phyloP scores from a whole-genome alignment of 2,797 vertebrate genomes.

The Balearica regulorum region DNA sequence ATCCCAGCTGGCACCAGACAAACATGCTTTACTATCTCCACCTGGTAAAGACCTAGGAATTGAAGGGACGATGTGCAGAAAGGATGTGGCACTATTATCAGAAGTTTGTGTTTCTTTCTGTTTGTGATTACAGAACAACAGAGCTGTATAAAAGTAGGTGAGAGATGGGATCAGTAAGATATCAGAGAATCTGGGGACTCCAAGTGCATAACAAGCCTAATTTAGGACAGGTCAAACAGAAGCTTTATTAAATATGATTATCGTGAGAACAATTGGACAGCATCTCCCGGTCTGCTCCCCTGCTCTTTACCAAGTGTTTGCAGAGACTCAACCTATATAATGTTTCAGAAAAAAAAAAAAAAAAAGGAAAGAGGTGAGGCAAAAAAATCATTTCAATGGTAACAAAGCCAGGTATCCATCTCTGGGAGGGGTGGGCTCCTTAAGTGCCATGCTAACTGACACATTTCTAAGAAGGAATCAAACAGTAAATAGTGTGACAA shows the following conservation, averaged over 20 bases:
- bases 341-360: not conserved
- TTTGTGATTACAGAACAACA: not conserved
- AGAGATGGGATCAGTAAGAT: not conserved
- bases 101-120: not conserved
- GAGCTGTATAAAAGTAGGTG: not conserved
- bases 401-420: not conserved
- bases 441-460: not conserved
- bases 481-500: not conserved
- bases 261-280: not conserved
- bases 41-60: not conserved
- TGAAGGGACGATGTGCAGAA: not conserved
- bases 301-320: not conserved
- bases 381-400: not conserved
- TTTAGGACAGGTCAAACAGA: not conserved
- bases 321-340: not conserved
- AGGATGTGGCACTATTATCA: not conserved
- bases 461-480: not conserved
- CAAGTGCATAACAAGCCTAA: not conserved
- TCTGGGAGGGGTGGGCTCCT: not conserved
- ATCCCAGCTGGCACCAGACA: not conserved
- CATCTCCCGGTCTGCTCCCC: not conserved
- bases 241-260: not conserved
- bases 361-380: no score
- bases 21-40: not conserved
- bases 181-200: not conserved